Conservation (phyloP, 1,140 invertebrate species). For the Sminthurinus signatus region DNA sequence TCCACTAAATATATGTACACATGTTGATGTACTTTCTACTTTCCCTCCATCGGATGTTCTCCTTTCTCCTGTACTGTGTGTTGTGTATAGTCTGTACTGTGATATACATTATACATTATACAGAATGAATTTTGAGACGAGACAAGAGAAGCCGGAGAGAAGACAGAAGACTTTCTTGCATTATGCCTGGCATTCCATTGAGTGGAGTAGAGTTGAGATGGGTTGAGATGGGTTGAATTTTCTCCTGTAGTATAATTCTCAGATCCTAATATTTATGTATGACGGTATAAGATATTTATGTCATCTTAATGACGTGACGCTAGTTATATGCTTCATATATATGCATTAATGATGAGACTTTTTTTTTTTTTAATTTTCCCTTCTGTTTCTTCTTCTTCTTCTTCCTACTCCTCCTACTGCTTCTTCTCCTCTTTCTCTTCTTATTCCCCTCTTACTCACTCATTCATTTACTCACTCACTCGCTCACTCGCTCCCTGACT, state of each 20-base stretch:
- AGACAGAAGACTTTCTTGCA: slow-evolving; percentile 8
- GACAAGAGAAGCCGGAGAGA: background rate
- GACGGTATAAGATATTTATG: slow-evolving; percentile 37
- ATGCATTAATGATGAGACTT: slow-evolving; percentile 37
- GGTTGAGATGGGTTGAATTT: too few relatives aligned
- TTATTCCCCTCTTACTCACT: too few relatives aligned
- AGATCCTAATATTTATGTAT: too few relatives aligned
- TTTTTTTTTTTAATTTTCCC: slow-evolving; percentile 37
- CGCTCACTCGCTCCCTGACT: slow-evolving; percentile 18
- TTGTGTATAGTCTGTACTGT: background rate
- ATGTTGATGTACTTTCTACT: too few relatives aligned
- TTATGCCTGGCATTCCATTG: background rate
- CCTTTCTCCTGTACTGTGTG: too few relatives aligned
- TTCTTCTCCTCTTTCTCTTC: too few relatives aligned
- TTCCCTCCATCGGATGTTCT: too few relatives aligned
- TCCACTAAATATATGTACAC: too few relatives aligned
- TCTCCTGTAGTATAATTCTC: slow-evolving; percentile 26
- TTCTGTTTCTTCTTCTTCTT: slow-evolving; percentile 17
- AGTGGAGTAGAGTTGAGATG: background rate
- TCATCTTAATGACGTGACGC: slow-evolving; percentile 41
- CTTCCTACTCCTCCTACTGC: too few relatives aligned
- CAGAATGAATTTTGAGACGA: too few relatives aligned
- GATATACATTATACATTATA: too few relatives aligned
- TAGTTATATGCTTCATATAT: slow-evolving; percentile 35
- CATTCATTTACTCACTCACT: too few relatives aligned